Evolutionary conservation across 1,140 invertebrate genomes (phyloP).

Genomic region (Trichomalopsis sarcophagae): DNA sequence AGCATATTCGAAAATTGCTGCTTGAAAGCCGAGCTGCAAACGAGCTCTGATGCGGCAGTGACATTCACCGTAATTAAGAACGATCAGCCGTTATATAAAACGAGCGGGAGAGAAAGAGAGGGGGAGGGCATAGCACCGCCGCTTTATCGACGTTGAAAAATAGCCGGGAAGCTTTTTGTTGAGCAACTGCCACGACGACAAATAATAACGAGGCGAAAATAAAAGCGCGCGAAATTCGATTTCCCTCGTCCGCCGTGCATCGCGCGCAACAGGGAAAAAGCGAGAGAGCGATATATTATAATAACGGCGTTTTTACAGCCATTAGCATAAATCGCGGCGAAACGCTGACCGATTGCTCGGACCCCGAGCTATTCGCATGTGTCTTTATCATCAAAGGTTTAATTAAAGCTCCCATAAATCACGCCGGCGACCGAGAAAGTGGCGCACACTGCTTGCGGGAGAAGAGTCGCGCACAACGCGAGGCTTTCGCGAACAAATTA

Average conservation of each 20-base stretch:
- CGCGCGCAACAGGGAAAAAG: background rate
- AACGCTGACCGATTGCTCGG: slow-evolving; percentile 51
- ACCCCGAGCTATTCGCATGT: background rate
- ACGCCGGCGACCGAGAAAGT: slow-evolving; percentile 35
- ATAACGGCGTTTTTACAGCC: background rate
- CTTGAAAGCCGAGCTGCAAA: background rate
- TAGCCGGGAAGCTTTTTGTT: background rate
- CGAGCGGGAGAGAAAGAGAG: too few relatives aligned
- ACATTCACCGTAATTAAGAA: background rate
- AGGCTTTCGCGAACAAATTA: slow-evolving; percentile 61
- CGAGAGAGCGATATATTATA: background rate
- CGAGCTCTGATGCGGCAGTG: background rate
- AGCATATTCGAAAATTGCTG: background rate
- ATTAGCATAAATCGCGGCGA: slow-evolving; percentile 61
- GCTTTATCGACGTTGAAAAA: background rate
- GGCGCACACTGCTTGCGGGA: slow-evolving; percentile 46
- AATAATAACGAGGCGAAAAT: background rate
- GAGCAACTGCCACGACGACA: background rate
- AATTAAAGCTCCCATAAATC: slow-evolving; percentile 73
- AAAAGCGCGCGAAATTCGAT: slow-evolving; percentile 8
- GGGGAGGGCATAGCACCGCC: background rate
- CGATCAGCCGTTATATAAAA: background rate
- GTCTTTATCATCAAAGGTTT: slow-evolving; percentile 71
- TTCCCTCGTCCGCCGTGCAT: background rate
- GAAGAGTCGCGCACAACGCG: slow-evolving; percentile 45